Evolutionary conservation across 92 coral and sea anemone species (phyloP), one percentile per base, ranked within the genome.

Genomic region (Epizoanthus stellaris): DNA sequence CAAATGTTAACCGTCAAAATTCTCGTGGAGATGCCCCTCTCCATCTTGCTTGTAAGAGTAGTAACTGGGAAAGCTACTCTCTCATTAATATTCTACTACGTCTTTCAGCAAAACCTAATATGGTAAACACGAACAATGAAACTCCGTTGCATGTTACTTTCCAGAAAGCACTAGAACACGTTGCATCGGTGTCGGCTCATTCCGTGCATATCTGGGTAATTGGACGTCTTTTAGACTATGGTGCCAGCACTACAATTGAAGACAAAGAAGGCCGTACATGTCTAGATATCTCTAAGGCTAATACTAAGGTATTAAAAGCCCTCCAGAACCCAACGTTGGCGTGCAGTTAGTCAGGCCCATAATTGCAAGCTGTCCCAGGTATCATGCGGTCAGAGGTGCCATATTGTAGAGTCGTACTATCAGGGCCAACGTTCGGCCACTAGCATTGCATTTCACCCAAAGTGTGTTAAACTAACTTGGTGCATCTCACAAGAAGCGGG

Each of bases 1-100:
- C 69, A 64, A 64, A 64, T n/a, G 17, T 64, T 64, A 64, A 64
- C 38, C 23, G 38, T 64, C 34, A 64, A 17, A 64, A 64, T 23
- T 64, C 69, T 64, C 34, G 8, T 23, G 69, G 69, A 23, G 69
- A 64, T 8, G 23, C 36, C 5, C 69, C 69, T 23, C 69, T 64
- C 69, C 69, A 64, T 64, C 39, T 64, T 64, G 69, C 38, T 64
- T 64, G 69, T 36, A 64, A 64, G 38, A 64, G 69, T 36, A 64
- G 25, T 23, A 6, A 64, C n/a, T n/a, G 1, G 5, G 2, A 25
- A 64, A n/a, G 12, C 4, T 8, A 8, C 16, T 56, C 16, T 8
- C 16, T 56, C 0, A 15, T 56, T 56, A 56, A 56, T 15, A 56
- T 15, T 3, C 69, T 64, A n/a, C 23, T 64, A 36, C 4, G 69